Evolutionary conservation across 2,797 vertebrate species (phyloP), one percentile per base, ranked within the genome.

Genomic region (Rhynchonycteris naso): DNA sequence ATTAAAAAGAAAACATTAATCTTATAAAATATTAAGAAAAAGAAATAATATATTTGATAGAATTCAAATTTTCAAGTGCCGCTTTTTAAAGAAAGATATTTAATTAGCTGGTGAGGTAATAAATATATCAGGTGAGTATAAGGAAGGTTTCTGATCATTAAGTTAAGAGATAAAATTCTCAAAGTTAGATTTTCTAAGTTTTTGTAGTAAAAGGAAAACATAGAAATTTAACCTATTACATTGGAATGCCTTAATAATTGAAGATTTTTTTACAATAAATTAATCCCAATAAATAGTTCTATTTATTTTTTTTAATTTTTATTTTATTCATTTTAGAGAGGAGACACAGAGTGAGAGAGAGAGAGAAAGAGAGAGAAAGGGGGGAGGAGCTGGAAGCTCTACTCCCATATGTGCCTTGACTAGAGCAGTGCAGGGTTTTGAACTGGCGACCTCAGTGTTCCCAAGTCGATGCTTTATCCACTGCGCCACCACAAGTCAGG

Each of bases 271-370:
- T 63, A 54, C 26, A 93, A 75, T 63, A 95, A 80, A 58, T 71
- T 74, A 86, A 88, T 76, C 16, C 30, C 26, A 96, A 12, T 28
- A 93, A 84, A 15, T 54, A 90, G 72, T 66, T 95, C 66, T 69
- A 26, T 88, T 93, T 89, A 81, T 30, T n/a, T n/a, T n/a, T n/a
- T n/a, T n/a, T n/a, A n/a, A n/a, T n/a, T n/a, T n/a, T n/a, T n/a
- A n/a, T n/a, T n/a, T n/a, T n/a, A n/a, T n/a, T n/a, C n/a, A n/a
- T n/a, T n/a, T n/a, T n/a, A n/a, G n/a, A n/a, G n/a, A n/a, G n/a
- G n/a, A n/a, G n/a, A n/a, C n/a, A n/a, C n/a, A n/a, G n/a, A n/a
- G n/a, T n/a, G n/a, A n/a, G n/a, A n/a, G n/a, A n/a, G n/a, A n/a
- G n/a, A n/a, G n/a, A n/a, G n/a, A n/a, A n/a, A n/a, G n/a, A n/a